These are phyloP conservation scores for Batillaria attramentaria DNA, from an alignment of 1,140 invertebrate species.

Conservation along the genomic window DNA sequence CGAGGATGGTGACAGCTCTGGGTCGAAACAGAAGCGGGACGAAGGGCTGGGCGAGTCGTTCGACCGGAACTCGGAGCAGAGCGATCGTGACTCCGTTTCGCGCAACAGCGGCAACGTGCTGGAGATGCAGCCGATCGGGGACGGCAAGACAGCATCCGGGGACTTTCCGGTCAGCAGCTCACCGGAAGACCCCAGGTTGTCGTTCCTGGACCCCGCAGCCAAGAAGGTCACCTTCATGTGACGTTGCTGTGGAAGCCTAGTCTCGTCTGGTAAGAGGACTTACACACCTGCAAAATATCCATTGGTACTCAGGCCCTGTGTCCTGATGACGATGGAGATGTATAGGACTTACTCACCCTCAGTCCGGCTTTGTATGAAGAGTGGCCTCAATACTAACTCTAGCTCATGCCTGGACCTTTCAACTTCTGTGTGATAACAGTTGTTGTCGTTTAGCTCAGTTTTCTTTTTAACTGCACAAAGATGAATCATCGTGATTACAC, in stretches of 20 bases:
- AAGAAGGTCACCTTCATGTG: constrained; percentile 30
- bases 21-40: constrained; percentile 35
- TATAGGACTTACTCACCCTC: not conserved
- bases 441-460: too few species aligned
- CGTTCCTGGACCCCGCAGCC: constrained; percentile 18
- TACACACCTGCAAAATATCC: not conserved
- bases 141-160: not conserved
- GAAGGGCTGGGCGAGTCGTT: constrained; percentile 51
- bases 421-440: too few species aligned
- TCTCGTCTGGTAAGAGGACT: not conserved
- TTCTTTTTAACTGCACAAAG: too few species aligned
- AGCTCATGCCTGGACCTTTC: not conserved
- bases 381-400: not conserved
- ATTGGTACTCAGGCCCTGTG: not conserved
- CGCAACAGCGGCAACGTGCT: constrained; percentile 24
- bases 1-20: constrained; percentile 19
- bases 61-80: constrained; percentile 44
- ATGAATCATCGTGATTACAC: too few species aligned
- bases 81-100: constrained; percentile 25
- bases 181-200: constrained; percentile 14
- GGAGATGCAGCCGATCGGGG: constrained; percentile 25
- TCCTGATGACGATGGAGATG: not conserved
- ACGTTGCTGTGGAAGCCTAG: too few species aligned
- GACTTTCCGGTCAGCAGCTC: not conserved
- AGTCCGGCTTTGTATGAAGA: not conserved